A percentile compares a stretch with the other conserved stretches of the same genome.
Evolutionary conservation across 2,888 invertebrate genomes (phyloP).

Genomic region (Spodoptera exigua): DNA sequence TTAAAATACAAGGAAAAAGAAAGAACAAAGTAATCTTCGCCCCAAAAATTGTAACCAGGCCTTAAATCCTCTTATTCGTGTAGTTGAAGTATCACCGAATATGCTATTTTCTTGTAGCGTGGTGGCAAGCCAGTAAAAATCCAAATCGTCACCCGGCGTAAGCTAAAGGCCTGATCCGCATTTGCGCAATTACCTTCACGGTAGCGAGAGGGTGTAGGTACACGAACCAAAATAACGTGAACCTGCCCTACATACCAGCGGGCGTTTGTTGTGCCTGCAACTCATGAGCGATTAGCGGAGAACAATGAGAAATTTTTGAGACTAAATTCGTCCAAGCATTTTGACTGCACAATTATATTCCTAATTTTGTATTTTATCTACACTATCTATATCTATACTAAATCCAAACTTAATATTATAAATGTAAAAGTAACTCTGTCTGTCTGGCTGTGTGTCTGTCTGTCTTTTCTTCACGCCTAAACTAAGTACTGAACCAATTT

Average conservation of each 20-base stretch:
- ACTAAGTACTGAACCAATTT: too few relatives aligned
- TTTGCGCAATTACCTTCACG: conserved; percentile 62
- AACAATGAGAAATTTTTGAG: background rate
- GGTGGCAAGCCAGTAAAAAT: conserved; percentile 27
- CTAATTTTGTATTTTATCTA: too few relatives aligned
- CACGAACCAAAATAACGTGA: conserved; percentile 63
- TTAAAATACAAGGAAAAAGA: background rate
- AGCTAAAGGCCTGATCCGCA: conserved; percentile 45
- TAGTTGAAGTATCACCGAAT: background rate
- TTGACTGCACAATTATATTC: too few relatives aligned
- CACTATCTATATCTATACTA: too few relatives aligned
- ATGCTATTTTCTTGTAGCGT: conserved; percentile 13
- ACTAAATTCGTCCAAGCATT: too few relatives aligned
- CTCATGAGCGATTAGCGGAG: conserved; percentile 5
- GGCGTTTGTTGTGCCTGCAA: conserved; percentile 25
- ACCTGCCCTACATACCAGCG: conserved; percentile 60
- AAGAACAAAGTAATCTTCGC: background rate
- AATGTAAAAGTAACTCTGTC: too few relatives aligned
- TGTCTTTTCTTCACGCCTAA: too few relatives aligned
- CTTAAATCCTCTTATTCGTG: background rate
- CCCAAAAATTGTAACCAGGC: background rate
- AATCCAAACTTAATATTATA: too few relatives aligned
- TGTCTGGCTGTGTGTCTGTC: too few relatives aligned
- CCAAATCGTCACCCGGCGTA: conserved; percentile 39
- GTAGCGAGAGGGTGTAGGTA: conserved; percentile 44